Percentiles rank a stretch among this genome's conserved stretches.
These are phyloP conservation scores for Lathamus discolor DNA, from an alignment of 2,113 vertebrate species.

Conservation along the genomic window DNA sequence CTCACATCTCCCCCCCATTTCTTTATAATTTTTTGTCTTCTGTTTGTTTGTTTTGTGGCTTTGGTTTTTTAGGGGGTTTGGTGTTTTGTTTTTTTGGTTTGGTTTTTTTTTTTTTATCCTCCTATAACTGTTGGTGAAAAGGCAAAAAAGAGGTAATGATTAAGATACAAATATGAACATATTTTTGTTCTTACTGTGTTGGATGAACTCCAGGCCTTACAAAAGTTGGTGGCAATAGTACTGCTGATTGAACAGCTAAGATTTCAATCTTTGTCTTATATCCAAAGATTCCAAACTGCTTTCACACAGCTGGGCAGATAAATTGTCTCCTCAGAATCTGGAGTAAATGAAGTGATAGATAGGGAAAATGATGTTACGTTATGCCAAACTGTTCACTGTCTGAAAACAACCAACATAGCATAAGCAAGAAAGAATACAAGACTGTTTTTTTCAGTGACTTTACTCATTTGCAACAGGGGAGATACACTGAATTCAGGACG, in stretches of 20 bases:
- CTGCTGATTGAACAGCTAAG: not conserved
- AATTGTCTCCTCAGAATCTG: not conserved
- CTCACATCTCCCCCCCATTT: not conserved
- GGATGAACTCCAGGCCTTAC: not conserved
- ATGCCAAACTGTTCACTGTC: not conserved
- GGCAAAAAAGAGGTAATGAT: not conserved
- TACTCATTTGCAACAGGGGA: not conserved
- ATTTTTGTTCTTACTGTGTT: not conserved
- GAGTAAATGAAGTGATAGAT: not conserved
- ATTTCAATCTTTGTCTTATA: not conserved
- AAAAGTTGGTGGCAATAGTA: not conserved
- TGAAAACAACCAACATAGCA: not conserved
- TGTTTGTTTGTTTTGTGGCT: not conserved
- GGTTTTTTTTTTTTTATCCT: not conserved
- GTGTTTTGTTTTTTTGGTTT: not conserved
- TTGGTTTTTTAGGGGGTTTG: not conserved
- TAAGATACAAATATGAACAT: not conserved
- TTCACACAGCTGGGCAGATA: not conserved
- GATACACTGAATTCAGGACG: not conserved
- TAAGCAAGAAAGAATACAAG: not conserved
- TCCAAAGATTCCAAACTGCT: not conserved
- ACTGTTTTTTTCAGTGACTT: not conserved
- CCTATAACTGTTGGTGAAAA: not conserved
- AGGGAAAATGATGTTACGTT: not conserved
- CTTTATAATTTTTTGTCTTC: not conserved